Conservation (phyloP, 2,888 invertebrate genomes). For the Mermis nigrescens region DNA sequence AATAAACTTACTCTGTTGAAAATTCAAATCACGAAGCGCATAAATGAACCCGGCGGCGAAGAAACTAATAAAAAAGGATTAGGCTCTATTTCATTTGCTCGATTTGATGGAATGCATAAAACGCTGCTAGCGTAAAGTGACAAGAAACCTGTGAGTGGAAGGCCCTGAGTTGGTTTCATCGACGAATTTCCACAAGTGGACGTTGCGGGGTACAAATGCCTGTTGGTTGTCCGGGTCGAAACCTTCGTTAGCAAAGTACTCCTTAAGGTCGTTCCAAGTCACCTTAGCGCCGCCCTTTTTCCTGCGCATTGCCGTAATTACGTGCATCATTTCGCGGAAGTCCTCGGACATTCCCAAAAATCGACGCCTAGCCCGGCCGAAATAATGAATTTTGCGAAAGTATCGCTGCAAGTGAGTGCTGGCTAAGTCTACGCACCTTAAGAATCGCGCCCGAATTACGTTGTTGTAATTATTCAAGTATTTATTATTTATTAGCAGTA, state of each 20-base stretch:
- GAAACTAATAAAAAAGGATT: too few species aligned
- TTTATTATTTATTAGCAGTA: too few species aligned
- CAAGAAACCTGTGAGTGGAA: constrained; percentile 4
- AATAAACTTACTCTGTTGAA: too few species aligned
- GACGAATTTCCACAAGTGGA: constrained; percentile 30
- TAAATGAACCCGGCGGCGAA: too few species aligned
- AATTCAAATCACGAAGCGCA: too few species aligned
- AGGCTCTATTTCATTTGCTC: too few species aligned
- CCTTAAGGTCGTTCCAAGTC: constrained; percentile 31
- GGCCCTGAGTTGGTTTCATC: constrained; percentile 23
- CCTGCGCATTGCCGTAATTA: constrained; percentile 27
- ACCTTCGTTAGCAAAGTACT: constrained; percentile 25
- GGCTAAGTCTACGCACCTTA: constrained; percentile 32
- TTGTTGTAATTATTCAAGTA: too few species aligned
- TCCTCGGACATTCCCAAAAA: constrained; percentile 33
- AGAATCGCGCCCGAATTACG: too few species aligned
- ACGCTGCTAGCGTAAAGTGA: too few species aligned
- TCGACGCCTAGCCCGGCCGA: constrained; percentile 23
- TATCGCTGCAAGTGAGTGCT: constrained; percentile 32
- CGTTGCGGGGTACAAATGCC: constrained; percentile 30
- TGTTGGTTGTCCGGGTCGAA: constrained; percentile 7
- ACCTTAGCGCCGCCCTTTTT: constrained; percentile 25
- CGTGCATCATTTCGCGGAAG: constrained; percentile 29
- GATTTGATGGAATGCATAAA: too few species aligned
- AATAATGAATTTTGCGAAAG: constrained; percentile 32